Evolutionary conservation across 2,113 vertebrate species (phyloP).

Genomic region (Vulpes lagopus): DNA sequence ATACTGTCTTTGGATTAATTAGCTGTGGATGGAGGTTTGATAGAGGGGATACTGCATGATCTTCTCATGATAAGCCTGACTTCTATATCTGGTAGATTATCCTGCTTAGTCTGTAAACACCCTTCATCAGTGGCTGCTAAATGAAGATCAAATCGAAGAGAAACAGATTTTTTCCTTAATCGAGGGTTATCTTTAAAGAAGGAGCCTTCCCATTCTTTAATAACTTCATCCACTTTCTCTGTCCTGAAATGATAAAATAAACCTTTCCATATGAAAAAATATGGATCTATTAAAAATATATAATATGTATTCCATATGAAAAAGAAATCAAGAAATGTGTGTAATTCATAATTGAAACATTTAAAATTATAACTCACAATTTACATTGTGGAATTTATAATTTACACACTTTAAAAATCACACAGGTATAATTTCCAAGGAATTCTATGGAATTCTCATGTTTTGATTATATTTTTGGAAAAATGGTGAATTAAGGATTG

Average conservation of each 20-base stretch:
- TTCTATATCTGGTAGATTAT: slow-evolving; percentile 94
- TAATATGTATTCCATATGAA: background rate
- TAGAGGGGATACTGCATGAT: slow-evolving; percentile 95
- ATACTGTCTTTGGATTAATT: slow-evolving; percentile 55
- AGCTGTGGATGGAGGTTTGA: slow-evolving; percentile 88
- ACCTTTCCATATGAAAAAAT: background rate
- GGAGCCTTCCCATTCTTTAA: slow-evolving; percentile 98
- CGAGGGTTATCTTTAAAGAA: slow-evolving; percentile 99
- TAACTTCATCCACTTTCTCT: slow-evolving; percentile 97
- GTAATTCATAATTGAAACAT: background rate
- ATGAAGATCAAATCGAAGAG: slow-evolving; percentile 97
- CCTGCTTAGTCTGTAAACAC: slow-evolving; percentile 89
- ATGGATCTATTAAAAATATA: background rate
- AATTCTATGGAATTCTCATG: background rate
- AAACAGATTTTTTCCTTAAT: slow-evolving; percentile 97
- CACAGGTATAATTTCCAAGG: background rate
- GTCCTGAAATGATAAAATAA: slow-evolving; percentile 90
- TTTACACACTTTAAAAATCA: background rate
- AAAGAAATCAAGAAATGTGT: background rate
- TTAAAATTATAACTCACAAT: background rate
- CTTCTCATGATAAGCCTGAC: slow-evolving; percentile 97
- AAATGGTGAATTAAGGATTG: slow-evolving; percentile 59
- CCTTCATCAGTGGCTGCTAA: slow-evolving; percentile 93
- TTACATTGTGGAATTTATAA: background rate
- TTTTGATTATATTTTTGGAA: slow-evolving; percentile 38